phyloP scores from a whole-genome alignment of 1,140 invertebrate genomes.

The Drosophila hydei region DNA sequence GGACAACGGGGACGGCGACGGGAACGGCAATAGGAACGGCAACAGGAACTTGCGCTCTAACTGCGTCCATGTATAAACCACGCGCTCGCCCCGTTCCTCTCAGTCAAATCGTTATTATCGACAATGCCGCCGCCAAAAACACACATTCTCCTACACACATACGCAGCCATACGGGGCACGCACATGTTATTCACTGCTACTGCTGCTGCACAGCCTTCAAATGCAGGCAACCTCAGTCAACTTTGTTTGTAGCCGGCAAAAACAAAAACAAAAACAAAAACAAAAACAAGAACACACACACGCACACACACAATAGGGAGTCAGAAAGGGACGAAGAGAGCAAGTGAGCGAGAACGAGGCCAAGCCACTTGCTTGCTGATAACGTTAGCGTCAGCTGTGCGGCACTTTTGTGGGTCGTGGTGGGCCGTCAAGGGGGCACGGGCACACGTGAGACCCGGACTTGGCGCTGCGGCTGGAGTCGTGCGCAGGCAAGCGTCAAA shows the following conservation, averaged over 20 bases:
- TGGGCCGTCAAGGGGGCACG: slow-evolving; percentile 28
- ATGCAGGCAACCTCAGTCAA: slow-evolving; percentile 81
- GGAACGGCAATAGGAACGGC: slow-evolving; percentile 11
- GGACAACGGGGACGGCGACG: slow-evolving; percentile 7
- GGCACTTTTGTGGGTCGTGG: slow-evolving; percentile 53
- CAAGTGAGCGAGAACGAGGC: slow-evolving; percentile 5
- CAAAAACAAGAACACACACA: slow-evolving; percentile 69
- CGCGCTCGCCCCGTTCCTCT: slow-evolving; percentile 14
- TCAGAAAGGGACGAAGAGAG: slow-evolving; percentile 15
- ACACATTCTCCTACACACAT: slow-evolving; percentile 40
- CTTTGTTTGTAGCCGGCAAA: slow-evolving; percentile 80
- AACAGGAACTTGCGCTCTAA: slow-evolving; percentile 33
- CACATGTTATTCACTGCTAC: slow-evolving; percentile 44
- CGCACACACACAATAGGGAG: slow-evolving; percentile 21
- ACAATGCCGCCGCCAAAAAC: slow-evolving; percentile 79
- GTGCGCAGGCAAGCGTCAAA: slow-evolving; percentile 79
- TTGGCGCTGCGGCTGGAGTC: slow-evolving; percentile 28
- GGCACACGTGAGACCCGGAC: slow-evolving; percentile 23
- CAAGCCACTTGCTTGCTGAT: slow-evolving; percentile 62
- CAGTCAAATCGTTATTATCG: slow-evolving; percentile 76
- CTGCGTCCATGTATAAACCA: slow-evolving; percentile 24
- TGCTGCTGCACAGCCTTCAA: slow-evolving; percentile 77
- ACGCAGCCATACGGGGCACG: slow-evolving; percentile 24
- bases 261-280: slow-evolving; percentile 81
- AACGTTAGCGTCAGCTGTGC: slow-evolving; percentile 80